phyloP scores from a whole-genome alignment of 1,140 invertebrate species.

The Aphelenchoides besseyi region DNA sequence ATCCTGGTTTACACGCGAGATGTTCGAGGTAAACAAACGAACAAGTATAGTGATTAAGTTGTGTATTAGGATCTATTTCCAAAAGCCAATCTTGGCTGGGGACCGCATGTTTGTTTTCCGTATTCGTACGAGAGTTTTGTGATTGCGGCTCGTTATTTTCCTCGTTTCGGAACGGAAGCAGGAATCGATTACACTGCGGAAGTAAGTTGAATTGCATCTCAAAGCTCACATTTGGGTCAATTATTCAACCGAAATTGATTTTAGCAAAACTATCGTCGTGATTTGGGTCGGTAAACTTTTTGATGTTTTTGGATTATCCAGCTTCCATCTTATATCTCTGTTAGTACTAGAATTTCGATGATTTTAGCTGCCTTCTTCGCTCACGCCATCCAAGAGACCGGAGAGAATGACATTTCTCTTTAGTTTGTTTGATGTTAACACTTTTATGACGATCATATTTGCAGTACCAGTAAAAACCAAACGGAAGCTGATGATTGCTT shows the following conservation, averaged over 20 bases:
- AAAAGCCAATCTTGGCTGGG: conserved; percentile 59
- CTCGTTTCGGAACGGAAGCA: conserved; percentile 48
- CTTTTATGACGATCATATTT: not conserved
- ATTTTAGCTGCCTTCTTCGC: conserved; percentile 46
- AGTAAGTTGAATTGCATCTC: conserved; percentile 23
- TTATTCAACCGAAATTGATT: not conserved
- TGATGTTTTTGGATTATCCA: not conserved
- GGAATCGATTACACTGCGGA: conserved; percentile 23
- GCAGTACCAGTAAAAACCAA: not conserved
- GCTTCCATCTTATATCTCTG: not conserved
- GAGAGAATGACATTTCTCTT: conserved; percentile 45
- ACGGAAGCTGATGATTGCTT: conserved; percentile 54
- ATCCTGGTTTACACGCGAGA: conserved; percentile 49
- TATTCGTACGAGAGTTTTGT: conserved; percentile 59
- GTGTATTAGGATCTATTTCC: conserved; percentile 56
- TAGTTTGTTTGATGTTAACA: not conserved
- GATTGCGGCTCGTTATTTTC: conserved; percentile 60
- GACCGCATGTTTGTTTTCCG: conserved; percentile 52
- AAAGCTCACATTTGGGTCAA: not conserved
- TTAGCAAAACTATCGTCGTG: not conserved
- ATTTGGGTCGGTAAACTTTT: not conserved
- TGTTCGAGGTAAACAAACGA: conserved; percentile 45
- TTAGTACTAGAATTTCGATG: not conserved
- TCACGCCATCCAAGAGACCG: conserved; percentile 52
- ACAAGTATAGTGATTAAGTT: not conserved